Evolutionary conservation across 2,888 invertebrate species (phyloP).

Genomic region (Rugalucina vietnamica): DNA sequence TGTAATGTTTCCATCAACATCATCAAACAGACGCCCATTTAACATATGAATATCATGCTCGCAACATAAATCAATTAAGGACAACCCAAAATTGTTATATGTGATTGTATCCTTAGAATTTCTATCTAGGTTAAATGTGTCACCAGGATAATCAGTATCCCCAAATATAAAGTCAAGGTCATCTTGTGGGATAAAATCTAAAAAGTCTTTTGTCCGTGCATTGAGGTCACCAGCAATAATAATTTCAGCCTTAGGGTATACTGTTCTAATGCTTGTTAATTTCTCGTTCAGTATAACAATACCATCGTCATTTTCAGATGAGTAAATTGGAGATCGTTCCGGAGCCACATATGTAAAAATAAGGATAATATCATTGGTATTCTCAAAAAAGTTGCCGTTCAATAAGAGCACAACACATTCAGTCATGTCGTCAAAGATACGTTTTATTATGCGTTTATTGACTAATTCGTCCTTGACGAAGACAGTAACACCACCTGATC

Average conservation of each 20-base stretch:
- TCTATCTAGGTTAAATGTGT: neutral
- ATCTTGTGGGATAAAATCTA: neutral
- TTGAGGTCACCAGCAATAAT: neutral
- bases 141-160: neutral
- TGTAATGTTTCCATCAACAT: conserved; percentile 19
- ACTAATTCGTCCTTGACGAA: too few relatives aligned
- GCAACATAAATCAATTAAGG: conserved; percentile 36
- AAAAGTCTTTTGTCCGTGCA: neutral
- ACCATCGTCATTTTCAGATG: too few relatives aligned
- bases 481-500: too few relatives aligned
- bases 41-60: conserved; percentile 16
- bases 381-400: too few relatives aligned
- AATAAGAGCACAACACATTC: too few relatives aligned
- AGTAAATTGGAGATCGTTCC: too few relatives aligned
- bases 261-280: too few relatives aligned
- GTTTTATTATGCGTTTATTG: too few relatives aligned
- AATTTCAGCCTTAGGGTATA: neutral
- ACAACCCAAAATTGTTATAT: conserved; percentile 31
- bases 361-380: too few relatives aligned
- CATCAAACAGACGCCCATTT: conserved; percentile 25
- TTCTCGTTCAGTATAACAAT: too few relatives aligned
- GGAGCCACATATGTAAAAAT: too few relatives aligned
- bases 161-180: neutral
- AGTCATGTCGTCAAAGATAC: too few relatives aligned
- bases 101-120: neutral